Conservation (phyloP, 1,140 invertebrate genomes). For the Drosophila mauritiana region DNA sequence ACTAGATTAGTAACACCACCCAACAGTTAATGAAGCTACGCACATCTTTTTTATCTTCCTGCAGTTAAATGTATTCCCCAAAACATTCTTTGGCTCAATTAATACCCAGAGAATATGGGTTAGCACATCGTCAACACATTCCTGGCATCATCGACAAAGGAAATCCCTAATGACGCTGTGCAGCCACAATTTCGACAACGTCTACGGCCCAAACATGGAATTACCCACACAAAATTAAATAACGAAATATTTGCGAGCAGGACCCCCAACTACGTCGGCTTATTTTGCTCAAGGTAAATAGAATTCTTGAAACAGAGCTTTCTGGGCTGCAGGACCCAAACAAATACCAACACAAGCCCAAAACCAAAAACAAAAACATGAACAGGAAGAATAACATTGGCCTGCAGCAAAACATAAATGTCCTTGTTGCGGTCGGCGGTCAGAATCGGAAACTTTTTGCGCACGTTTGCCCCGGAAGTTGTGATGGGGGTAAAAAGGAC, state of each 20-base stretch:
- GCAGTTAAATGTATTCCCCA: constrained; percentile 22
- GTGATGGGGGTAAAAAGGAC: constrained; percentile 6
- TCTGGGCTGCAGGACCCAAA: background rate
- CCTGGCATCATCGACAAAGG: constrained; percentile 1
- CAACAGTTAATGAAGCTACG: constrained; percentile 17
- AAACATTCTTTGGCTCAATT: constrained; percentile 29
- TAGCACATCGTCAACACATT: constrained; percentile 16
- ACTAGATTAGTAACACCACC: background rate
- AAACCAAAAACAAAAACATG: constrained; percentile 28
- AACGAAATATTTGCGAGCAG: constrained; percentile 56
- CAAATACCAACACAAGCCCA: constrained; percentile 18
- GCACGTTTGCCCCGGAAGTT: constrained; percentile 47
- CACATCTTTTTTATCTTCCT: background rate
- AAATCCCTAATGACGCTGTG: constrained; percentile 16
- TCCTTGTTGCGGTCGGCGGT: constrained; percentile 72
- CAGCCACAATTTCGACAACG: constrained; percentile 20
- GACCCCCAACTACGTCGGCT: constrained; percentile 1
- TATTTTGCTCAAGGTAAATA: constrained; percentile 42
- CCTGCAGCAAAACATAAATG: constrained; percentile 75
- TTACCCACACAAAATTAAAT: constrained; percentile 55
- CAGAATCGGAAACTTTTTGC: constrained; percentile 69
- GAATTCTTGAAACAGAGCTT: constrained; percentile 55
- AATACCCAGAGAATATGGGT: constrained; percentile 17
- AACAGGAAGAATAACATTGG: constrained; percentile 49
- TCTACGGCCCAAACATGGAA: constrained; percentile 16